Base-by-base conservation (phyloP, 1,140 invertebrate species). In the Nasonia giraulti region DNA sequence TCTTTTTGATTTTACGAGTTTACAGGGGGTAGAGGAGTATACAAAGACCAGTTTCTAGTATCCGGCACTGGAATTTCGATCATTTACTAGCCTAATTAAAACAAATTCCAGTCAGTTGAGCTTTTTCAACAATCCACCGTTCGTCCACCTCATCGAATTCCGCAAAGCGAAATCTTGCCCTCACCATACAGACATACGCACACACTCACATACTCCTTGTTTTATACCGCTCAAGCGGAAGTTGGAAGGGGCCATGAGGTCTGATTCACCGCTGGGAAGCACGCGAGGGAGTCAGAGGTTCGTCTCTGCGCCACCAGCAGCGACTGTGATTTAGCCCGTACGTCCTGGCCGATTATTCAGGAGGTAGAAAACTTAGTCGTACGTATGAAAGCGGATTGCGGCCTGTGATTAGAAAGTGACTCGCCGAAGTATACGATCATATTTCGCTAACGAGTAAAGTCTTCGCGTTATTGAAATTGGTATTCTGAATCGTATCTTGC, bases 201-300 rank as follows among this genome's bases (percentile, higher is more conserved):
- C 55, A 62, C 55, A 17, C 55, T 5, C 55, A 17, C 55, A 62
- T 62, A 62, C 17, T 6, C 17, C 1, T 62, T 20, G 20, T 62
- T 62, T 62, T n/a, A 37, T 37, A 20, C 23, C 69, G 12, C 27
- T n/a, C 27, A 73, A n/a, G 11, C 27, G 69, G 33, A 73, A 73
- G 40, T 27, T 20, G 27, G 74, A 44, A 11, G 74, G 23, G 74
- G 33, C 2, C 23, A 40, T 14, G 74, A 37, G 20, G 20, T 2
- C 40, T 75, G 74, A 44, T 75, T 75, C 74, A 75, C 74, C 74
- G 74, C 37, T 11, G 4, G 8, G 17, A n/a, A n/a, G 37, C 74
- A 75, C 74, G 74, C 74, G 74, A 75, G 74, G 1, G 37, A 44
- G 11, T 37, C 14, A 5, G 74, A 33, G 74, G 74, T 27, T 31